Evolutionary conservation across 2,797 vertebrate genomes (phyloP), one percentile per base, ranked within the genome.

Genomic region (Lagodon rhomboides): DNA sequence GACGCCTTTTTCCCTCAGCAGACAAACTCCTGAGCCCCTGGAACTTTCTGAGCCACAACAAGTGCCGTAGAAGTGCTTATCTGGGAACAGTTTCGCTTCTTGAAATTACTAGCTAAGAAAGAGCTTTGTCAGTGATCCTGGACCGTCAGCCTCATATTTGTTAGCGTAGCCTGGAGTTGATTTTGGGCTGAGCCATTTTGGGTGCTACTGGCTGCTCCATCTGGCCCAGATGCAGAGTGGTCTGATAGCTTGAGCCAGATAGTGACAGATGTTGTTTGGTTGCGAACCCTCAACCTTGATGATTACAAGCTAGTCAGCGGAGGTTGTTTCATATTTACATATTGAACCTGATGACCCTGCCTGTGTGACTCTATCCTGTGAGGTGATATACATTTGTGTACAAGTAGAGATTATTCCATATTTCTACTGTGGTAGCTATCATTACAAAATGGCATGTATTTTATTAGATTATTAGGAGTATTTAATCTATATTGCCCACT

Each of bases 51-150:
- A 43, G 64, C 71, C 64, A 27, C n/a, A 53, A 53, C 34, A 75
- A 64, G 56, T 73, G 53, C 7, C 7, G 66, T 64, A 20, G 22
- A 73, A 64, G 62, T 71, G 77, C 67, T 60, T 77, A 79, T 71
- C 46, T 43, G 60, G 59, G 73, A 77, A 75, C 53, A 23, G 50
- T 73, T 82, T 82, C 51, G 65, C 68, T 10, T 59, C 79, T 71
- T 53, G 68, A 79, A 78, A 85, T 79, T 60, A 60, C 18, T 51
- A 16, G 53, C 49, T 53, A 7, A 68, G 27, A 76, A 72, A 73
- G 68, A 75, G 63, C 75, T 77, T 80, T 78, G 75, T 60, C 68
- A 54, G 62, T 76, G 58, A 47, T 81, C 38, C 64, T 18, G 22
- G 20, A 22, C 23, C 50, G 23, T 72, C 53, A 69, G 50, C 50